These are phyloP conservation scores for Tauraco erythrolophus DNA, from an alignment of 2,113 vertebrate genomes.

Conservation along the genomic window DNA sequence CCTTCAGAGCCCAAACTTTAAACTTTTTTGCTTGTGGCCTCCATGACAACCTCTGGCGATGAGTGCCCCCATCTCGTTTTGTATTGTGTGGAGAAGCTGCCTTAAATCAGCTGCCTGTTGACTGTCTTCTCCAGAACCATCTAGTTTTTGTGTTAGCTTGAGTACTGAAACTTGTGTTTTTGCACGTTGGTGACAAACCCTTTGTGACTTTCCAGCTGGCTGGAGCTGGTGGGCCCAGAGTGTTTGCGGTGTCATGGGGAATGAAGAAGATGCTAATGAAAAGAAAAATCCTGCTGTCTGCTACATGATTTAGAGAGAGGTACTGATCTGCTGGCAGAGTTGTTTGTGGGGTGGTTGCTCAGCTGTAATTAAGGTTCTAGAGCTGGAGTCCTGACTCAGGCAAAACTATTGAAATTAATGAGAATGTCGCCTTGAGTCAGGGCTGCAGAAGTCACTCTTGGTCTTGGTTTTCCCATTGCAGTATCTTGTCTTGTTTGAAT, in stretches of 20 bases:
- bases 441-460: not conserved
- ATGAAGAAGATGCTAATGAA: not conserved
- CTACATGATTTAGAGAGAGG: not conserved
- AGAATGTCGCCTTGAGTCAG: not conserved
- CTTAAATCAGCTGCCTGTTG: not conserved
- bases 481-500: not conserved
- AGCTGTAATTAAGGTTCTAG: not conserved
- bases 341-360: not conserved
- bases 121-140: not conserved
- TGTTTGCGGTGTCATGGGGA: rapidly evolving
- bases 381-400: not conserved
- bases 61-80: not conserved
- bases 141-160: rapidly evolving
- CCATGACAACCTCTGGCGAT: not conserved
- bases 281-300: not conserved
- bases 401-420: not conserved
- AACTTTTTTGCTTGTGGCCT: not conserved
- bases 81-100: not conserved
- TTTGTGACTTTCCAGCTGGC: not conserved
- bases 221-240: not conserved
- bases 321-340: not conserved
- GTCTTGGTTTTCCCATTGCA: not conserved
- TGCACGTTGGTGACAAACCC: not conserved
- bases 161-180: not conserved
- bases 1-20: not conserved